Conservation (phyloP, 2,888 invertebrate species). For the Plagodis pulveraria region DNA sequence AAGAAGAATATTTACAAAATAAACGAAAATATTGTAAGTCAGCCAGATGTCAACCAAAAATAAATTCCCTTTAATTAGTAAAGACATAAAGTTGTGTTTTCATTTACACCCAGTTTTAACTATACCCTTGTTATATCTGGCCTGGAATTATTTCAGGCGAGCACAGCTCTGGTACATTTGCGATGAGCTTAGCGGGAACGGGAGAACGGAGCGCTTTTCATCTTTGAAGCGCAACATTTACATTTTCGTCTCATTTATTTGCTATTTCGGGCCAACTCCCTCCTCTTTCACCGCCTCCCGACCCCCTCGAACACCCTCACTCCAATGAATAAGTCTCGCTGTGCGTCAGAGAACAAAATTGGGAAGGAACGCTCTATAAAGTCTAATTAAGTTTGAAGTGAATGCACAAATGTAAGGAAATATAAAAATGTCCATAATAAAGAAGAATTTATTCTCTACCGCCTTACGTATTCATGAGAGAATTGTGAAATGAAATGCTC, state of each 20-base stretch:
- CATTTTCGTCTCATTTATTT: conserved; percentile 86
- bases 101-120: conserved; percentile 51
- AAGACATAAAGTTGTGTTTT: conserved; percentile 44
- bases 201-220: conserved; percentile 81
- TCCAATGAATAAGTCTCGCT: conserved; percentile 81
- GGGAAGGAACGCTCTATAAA: conserved; percentile 84
- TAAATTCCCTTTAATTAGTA: conserved; percentile 47
- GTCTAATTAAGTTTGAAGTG: conserved; percentile 84
- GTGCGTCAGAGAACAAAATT: conserved; percentile 82
- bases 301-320: conserved; percentile 59
- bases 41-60: conserved; percentile 23
- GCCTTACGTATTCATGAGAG: conserved; percentile 38
- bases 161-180: conserved; percentile 83
- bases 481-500: conserved; percentile 31
- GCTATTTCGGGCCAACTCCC: conserved; percentile 80
- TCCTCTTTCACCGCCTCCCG: conserved; percentile 50
- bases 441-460: conserved; percentile 62
- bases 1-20: not conserved
- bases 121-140: conserved; percentile 66
- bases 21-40: conserved; percentile 6
- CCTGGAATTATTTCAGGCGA: conserved; percentile 79
- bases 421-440: conserved; percentile 70
- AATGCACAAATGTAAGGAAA: conserved; percentile 80
- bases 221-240: conserved; percentile 85
- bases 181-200: conserved; percentile 82